phyloP scores from a whole-genome alignment of 2,888 invertebrate genomes.

The Trilocha varians region DNA sequence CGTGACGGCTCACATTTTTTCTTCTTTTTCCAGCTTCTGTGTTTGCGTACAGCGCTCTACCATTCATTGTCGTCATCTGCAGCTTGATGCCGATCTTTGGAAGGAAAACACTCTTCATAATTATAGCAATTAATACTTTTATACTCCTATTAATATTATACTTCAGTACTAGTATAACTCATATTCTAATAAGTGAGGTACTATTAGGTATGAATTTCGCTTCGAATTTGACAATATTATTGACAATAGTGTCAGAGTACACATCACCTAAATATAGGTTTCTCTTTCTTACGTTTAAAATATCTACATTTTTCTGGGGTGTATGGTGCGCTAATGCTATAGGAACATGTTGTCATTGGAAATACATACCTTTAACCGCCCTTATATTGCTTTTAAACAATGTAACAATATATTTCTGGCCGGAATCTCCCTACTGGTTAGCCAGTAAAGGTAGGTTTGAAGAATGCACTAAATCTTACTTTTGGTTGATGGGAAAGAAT shows the following conservation, averaged over 20 bases:
- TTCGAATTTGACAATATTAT: slow-evolving; percentile 19
- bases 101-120: slow-evolving; percentile 8
- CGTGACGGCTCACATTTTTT: too few species aligned
- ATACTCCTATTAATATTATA: slow-evolving; percentile 23
- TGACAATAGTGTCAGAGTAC: slow-evolving; percentile 25
- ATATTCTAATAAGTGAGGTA: slow-evolving; percentile 28
- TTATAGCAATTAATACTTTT: slow-evolving; percentile 10
- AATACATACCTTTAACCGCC: too few species aligned
- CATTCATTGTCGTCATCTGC: slow-evolving; percentile 13
- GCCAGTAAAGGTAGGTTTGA: too few species aligned
- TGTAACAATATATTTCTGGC: too few species aligned
- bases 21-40: slow-evolving; percentile 18
- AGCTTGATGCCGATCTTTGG: slow-evolving; percentile 13
- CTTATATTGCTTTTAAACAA: too few species aligned
- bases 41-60: too few species aligned
- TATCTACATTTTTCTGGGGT: slow-evolving; percentile 23
- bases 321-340: too few species aligned
- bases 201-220: slow-evolving; percentile 24
- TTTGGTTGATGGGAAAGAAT: too few species aligned
- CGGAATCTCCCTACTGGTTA: too few species aligned
- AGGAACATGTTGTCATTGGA: too few species aligned
- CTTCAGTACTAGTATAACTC: slow-evolving; percentile 19
- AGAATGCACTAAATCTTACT: too few species aligned
- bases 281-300: slow-evolving; percentile 26
- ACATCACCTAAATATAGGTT: slow-evolving; percentile 25